phyloP scores from a whole-genome alignment of 2,797 vertebrate species.

The Scomberomorus guttatus region DNA sequence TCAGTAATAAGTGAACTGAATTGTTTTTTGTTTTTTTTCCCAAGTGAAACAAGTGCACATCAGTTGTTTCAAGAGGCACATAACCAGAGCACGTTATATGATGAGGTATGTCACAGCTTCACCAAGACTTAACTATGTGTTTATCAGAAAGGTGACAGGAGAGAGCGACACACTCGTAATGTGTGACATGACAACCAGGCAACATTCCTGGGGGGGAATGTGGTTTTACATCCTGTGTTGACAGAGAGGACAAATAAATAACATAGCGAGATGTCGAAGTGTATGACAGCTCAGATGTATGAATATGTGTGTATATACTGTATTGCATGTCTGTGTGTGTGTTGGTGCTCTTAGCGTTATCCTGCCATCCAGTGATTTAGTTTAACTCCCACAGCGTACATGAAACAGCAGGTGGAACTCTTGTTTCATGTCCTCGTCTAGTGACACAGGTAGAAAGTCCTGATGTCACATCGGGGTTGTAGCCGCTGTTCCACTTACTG shows the following conservation, averaged over 20 bases:
- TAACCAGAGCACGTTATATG: background rate
- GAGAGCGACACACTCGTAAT: background rate
- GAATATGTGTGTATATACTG: background rate
- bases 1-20: constrained; percentile 10
- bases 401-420: constrained; percentile 17
- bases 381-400: background rate
- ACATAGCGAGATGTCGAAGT: background rate
- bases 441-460: background rate
- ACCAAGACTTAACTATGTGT: background rate
- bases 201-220: constrained; percentile 40
- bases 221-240: constrained; percentile 30
- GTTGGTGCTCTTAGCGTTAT: background rate
- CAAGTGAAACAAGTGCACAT: constrained; percentile 2
- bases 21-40: too few relatives aligned
- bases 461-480: too few relatives aligned
- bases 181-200: constrained; percentile 1
- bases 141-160: constrained; percentile 21
- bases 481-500: background rate
- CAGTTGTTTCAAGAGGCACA: background rate
- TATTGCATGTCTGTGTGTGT: background rate
- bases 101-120: constrained; percentile 6
- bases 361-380: background rate
- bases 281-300: constrained; percentile 1
- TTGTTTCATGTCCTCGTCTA: background rate
- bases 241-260: background rate